These are phyloP conservation scores for Ceratina japonica DNA, from an alignment of 1,140 invertebrate genomes.

Conservation along the genomic window DNA sequence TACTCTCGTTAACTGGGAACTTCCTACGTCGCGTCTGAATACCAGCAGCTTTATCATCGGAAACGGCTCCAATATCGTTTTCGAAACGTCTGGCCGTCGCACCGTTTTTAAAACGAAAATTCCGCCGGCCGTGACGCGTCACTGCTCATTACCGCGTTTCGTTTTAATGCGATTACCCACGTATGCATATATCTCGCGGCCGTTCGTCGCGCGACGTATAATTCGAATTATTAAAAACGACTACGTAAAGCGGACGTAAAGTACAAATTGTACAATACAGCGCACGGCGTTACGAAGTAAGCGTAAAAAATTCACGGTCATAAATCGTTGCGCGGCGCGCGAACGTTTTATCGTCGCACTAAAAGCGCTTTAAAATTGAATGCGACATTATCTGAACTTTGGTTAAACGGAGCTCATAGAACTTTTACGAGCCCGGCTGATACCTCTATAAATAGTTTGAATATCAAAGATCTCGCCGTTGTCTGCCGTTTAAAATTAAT, in stretches of 20 bases:
- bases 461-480: constrained; percentile 51
- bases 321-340: constrained; percentile 11
- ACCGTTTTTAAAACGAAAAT: background rate
- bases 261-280: constrained; percentile 19
- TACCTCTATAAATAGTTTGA: constrained; percentile 56
- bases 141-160: constrained; percentile 4
- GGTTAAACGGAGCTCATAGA: constrained; percentile 46
- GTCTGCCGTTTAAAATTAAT: constrained; percentile 59
- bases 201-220: background rate
- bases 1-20: background rate
- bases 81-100: background rate
- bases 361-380: constrained; percentile 59
- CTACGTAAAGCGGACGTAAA: background rate
- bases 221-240: constrained; percentile 4
- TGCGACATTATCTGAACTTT: constrained; percentile 45
- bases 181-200: background rate
- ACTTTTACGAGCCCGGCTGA: constrained; percentile 56
- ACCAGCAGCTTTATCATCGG: background rate
- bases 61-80: background rate
- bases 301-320: constrained; percentile 22
- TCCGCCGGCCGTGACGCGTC: background rate
- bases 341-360: constrained; percentile 43
- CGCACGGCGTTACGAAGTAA: background rate
- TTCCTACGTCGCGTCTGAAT: background rate
- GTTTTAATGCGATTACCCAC: background rate